These are phyloP conservation scores for Anabacerthia variegaticeps DNA, from an alignment of 2,797 vertebrate species.

Conservation along the genomic window DNA sequence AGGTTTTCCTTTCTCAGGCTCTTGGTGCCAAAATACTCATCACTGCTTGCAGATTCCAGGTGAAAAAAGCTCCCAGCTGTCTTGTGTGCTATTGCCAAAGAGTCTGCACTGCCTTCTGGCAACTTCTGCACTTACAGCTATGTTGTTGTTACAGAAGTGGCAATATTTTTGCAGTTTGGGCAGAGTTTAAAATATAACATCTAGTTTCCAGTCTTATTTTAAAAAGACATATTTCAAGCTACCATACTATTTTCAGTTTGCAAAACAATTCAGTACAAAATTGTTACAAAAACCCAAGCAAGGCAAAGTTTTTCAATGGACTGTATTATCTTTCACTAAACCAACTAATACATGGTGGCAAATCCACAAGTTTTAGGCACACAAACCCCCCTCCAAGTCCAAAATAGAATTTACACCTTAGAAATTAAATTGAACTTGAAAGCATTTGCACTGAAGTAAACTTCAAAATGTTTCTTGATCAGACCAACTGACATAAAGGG, in stretches of 20 bases:
- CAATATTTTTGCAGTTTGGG: neutral
- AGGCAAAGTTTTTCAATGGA: neutral
- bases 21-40: neutral
- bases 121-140: conserved; percentile 10
- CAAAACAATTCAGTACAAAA: neutral
- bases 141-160: conserved; percentile 20
- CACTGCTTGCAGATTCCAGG: conserved; percentile 34
- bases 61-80: conserved; percentile 39
- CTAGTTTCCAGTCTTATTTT: neutral
- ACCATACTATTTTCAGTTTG: neutral
- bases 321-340: neutral
- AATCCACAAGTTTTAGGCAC: neutral
- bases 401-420: neutral
- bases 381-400: neutral
- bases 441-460: neutral
- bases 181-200: neutral
- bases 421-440: neutral
- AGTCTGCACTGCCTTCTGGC: conserved; percentile 24
- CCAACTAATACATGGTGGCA: neutral
- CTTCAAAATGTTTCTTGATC: neutral
- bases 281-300: neutral
- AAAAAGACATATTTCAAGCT: neutral
- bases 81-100: conserved; percentile 2
- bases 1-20: neutral
- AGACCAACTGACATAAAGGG: neutral